These are phyloP conservation scores for Eunapius fragilis DNA, from an alignment of 37 sponge, comb jelly and placozoan genomes.

Conservation along the genomic window DNA sequence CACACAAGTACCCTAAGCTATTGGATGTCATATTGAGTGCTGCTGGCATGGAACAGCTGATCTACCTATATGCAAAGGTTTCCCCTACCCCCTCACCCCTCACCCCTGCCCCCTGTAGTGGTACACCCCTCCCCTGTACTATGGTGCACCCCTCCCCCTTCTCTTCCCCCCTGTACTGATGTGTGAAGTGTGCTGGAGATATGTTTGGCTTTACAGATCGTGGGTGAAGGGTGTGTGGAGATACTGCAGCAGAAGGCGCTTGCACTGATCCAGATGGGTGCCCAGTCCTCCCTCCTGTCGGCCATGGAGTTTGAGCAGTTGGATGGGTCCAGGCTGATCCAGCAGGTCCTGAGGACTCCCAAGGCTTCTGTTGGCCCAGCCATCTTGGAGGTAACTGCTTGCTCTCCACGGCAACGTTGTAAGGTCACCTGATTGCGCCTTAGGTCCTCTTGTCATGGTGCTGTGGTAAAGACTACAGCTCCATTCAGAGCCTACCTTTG, in stretches of 20 bases:
- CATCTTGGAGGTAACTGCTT: conserved; percentile 44
- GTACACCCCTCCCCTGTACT: no score
- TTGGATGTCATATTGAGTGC: conserved; percentile 61
- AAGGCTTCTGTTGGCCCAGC: conserved; percentile 40
- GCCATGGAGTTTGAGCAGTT: conserved; percentile 55
- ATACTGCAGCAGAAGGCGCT: conserved; percentile 38
- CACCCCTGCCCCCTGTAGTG: no score
- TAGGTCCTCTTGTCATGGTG: conserved; percentile 76
- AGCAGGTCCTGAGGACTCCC: conserved; percentile 60
- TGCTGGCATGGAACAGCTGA: conserved; percentile 64
- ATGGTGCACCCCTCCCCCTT: no score
- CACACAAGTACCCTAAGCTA: conserved; percentile 42
- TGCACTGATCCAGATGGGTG: conserved; percentile 41
- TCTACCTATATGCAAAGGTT: conserved; percentile 89
- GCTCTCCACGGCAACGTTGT: neutral
- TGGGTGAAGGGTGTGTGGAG: conserved; percentile 58
- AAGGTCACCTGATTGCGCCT: neutral
- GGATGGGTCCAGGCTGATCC: conserved; percentile 58
- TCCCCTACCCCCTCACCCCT: neutral
- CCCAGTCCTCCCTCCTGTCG: conserved; percentile 41
- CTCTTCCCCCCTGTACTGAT: neutral
- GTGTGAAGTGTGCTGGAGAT: neutral
- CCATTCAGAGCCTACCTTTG: conserved; percentile 51
- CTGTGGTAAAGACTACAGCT: conserved; percentile 42
- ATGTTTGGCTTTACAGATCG: conserved; percentile 42